phyloP scores from a whole-genome alignment of 2,888 invertebrate species.

The Notodonta dromedarius region DNA sequence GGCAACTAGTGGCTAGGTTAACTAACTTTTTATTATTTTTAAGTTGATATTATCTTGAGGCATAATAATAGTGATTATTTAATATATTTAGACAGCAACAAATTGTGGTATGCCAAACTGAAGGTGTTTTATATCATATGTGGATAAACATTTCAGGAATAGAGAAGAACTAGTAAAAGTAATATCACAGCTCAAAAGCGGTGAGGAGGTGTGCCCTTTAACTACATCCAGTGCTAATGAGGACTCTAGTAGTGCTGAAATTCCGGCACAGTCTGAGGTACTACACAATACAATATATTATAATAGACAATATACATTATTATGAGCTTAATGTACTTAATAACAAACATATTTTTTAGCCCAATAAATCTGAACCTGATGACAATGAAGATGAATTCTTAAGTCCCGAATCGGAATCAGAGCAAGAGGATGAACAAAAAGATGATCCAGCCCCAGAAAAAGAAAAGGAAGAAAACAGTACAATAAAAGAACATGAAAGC shows the following conservation, averaged over 20 bases:
- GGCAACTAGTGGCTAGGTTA: constrained; percentile 95
- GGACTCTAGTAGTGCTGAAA: constrained; percentile 72
- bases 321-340: no score
- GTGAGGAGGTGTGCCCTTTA: constrained; percentile 85
- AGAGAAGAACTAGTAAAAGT: constrained; percentile 92
- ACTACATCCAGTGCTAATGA: constrained; percentile 65
- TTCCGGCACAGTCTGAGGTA: constrained; percentile 38
- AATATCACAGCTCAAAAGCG: constrained; percentile 89
- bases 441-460: constrained; percentile 30
- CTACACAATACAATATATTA: constrained; percentile 9
- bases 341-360: constrained; percentile 37
- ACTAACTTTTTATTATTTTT: no score
- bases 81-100: neutral
- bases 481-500: constrained; percentile 9
- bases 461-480: constrained; percentile 18
- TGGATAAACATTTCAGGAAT: no score
- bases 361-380: constrained; percentile 60
- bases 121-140: no score
- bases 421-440: constrained; percentile 63
- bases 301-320: neutral
- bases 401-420: constrained; percentile 76
- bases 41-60: no score
- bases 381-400: constrained; percentile 80
- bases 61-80: no score
- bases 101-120: neutral